These are phyloP conservation scores for Oreocharis arfaki DNA, from an alignment of 2,113 vertebrate species.

Conservation along the genomic window DNA sequence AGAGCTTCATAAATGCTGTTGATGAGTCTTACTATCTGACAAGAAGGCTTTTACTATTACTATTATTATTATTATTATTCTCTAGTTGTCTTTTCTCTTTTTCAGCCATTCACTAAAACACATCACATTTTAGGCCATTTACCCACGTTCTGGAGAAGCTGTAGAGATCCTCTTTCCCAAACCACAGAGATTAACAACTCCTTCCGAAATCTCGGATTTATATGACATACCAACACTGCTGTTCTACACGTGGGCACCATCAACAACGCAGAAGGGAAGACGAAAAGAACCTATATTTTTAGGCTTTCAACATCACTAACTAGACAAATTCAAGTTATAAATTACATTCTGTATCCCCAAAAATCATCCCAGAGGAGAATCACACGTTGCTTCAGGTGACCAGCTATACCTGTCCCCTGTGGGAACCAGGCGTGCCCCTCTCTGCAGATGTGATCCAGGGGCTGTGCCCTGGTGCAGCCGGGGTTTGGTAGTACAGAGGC, in stretches of 20 bases:
- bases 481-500: too few species aligned
- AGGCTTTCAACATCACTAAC: neutral
- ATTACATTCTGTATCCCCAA: neutral
- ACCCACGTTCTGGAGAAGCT: neutral
- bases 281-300: neutral
- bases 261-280: neutral
- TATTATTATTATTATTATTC: neutral
- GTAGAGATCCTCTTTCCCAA: neutral
- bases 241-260: fast-evolving
- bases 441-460: neutral
- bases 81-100: neutral
- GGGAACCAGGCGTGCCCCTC: neutral
- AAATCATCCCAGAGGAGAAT: neutral
- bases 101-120: neutral
- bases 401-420: fast-evolving
- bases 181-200: neutral
- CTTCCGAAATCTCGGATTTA: neutral
- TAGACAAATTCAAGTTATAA: neutral
- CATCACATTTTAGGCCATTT: neutral
- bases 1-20: neutral
- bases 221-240: neutral
- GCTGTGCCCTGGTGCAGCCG: neutral
- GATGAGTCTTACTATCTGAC: neutral
- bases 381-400: neutral
- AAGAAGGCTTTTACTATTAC: neutral